Conservation (phyloP, 2,888 invertebrate genomes). For the Protodeltote pygarga region DNA sequence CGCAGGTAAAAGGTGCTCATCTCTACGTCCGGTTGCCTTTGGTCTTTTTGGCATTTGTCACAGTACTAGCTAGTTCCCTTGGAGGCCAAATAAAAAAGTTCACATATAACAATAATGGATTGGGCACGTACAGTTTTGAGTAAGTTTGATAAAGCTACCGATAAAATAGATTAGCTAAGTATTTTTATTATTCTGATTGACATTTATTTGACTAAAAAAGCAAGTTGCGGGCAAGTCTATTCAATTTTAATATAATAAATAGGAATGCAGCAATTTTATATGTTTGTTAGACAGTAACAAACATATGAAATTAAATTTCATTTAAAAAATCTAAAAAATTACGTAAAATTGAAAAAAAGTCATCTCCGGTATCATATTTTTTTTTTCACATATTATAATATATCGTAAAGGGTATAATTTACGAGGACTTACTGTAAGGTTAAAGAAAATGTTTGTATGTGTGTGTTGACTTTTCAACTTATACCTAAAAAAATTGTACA, state of each 20-base stretch:
- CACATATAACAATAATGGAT: conserved; percentile 75
- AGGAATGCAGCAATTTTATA: too few relatives aligned
- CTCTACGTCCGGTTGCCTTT: conserved; percentile 52
- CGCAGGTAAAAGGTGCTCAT: conserved; percentile 68
- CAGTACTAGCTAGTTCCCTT: conserved; percentile 54
- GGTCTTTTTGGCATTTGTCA: conserved; percentile 54
- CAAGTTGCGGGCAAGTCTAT: conserved; percentile 11
- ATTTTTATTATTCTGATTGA: conserved; percentile 11
- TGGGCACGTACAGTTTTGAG: conserved; percentile 81
- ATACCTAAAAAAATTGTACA: too few relatives aligned
- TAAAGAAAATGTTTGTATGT: too few relatives aligned
- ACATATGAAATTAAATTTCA: too few relatives aligned
- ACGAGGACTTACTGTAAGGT: too few relatives aligned
- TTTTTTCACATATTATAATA: too few relatives aligned
- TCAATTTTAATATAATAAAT: conserved; percentile 2
- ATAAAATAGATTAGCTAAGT: background rate
- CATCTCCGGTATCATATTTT: too few relatives aligned
- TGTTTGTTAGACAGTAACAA: too few relatives aligned
- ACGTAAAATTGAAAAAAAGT: too few relatives aligned
- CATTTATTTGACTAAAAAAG: conserved; percentile 11
- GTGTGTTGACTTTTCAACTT: too few relatives aligned
- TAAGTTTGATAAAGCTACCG: conserved; percentile 58
- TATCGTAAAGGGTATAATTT: too few relatives aligned
- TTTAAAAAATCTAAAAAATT: too few relatives aligned
- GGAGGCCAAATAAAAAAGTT: conserved; percentile 68